Percentiles rank a stretch among this genome's conserved stretches.
phyloP scores from a whole-genome alignment of 2,888 invertebrate species.

The Eristalis arbustorum region DNA sequence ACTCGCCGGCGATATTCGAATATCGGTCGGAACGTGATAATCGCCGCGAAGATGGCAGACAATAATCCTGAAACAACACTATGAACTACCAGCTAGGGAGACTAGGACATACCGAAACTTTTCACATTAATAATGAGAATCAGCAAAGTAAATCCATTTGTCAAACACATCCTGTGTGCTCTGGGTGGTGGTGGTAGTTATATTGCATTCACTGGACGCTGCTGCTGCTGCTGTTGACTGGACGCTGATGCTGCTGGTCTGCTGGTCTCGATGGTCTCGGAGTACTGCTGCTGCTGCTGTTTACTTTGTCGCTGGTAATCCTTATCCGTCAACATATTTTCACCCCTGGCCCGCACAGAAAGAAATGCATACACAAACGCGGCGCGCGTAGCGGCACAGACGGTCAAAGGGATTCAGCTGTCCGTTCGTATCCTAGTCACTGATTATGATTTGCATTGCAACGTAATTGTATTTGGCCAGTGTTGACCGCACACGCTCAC shows the following conservation, averaged over 20 bases:
- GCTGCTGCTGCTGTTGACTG: slow-evolving; percentile 27
- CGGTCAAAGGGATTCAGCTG: background rate
- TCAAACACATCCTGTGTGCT: slow-evolving; percentile 70
- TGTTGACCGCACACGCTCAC: slow-evolving; percentile 1
- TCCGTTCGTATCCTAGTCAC: slow-evolving; percentile 45
- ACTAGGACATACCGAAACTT: slow-evolving; percentile 68
- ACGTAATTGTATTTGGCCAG: slow-evolving; percentile 53
- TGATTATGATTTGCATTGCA: slow-evolving; percentile 44
- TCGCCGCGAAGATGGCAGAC: slow-evolving; percentile 54
- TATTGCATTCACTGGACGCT: slow-evolving; percentile 61
- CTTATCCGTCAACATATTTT: slow-evolving; percentile 66
- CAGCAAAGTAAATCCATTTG: slow-evolving; percentile 70
- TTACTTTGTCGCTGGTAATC: slow-evolving; percentile 56
- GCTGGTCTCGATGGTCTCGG: background rate
- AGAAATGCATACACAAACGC: slow-evolving; percentile 9
- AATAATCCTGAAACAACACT: slow-evolving; percentile 50
- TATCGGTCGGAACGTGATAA: slow-evolving; percentile 38
- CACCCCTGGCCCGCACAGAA: slow-evolving; percentile 1
- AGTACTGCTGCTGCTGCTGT: slow-evolving; percentile 14
- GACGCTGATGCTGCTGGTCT: slow-evolving; percentile 21
- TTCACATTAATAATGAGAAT: slow-evolving; percentile 70
- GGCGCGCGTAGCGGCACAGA: background rate
- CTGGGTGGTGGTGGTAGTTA: slow-evolving; percentile 49
- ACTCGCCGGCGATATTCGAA: slow-evolving; percentile 6
- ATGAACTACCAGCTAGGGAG: slow-evolving; percentile 27